Evolutionary conservation across 2,888 invertebrate genomes (phyloP).

Genomic region (Ophion slaviceki): DNA sequence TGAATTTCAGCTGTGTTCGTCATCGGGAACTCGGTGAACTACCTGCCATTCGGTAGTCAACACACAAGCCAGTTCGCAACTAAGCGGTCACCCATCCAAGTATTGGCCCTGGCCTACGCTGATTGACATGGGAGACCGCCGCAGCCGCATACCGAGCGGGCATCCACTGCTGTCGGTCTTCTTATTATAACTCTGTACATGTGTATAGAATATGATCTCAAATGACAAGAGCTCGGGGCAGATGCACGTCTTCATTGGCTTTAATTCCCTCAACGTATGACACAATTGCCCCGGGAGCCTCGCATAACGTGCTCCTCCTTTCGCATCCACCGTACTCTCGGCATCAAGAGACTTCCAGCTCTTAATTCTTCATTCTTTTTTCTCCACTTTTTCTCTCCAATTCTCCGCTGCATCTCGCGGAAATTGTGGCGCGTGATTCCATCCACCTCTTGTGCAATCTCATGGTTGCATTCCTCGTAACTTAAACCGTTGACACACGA

Average conservation of each 20-base stretch:
- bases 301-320: conserved; percentile 21
- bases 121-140: background rate
- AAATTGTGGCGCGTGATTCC: conserved; percentile 60
- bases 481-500: conserved; percentile 12
- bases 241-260: conserved; percentile 69
- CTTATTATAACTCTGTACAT: background rate
- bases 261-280: conserved; percentile 65
- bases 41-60: no score
- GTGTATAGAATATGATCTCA: conserved; percentile 38
- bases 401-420: conserved; percentile 38
- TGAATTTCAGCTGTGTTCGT: no score
- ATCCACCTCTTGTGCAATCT: conserved; percentile 59
- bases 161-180: background rate
- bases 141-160: background rate
- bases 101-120: background rate
- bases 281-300: conserved; percentile 64
- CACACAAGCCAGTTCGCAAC: no score
- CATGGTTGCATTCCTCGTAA: conserved; percentile 43
- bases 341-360: conserved; percentile 15
- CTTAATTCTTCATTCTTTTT: conserved; percentile 22
- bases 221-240: conserved; percentile 62
- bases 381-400: conserved; percentile 27
- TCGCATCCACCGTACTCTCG: conserved; percentile 36
- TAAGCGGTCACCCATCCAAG: background rate
- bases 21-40: no score